Evolutionary conservation across 2,797 vertebrate species (phyloP), one percentile per base, ranked within the genome.

Genomic region (Myotis vivesi): DNA sequence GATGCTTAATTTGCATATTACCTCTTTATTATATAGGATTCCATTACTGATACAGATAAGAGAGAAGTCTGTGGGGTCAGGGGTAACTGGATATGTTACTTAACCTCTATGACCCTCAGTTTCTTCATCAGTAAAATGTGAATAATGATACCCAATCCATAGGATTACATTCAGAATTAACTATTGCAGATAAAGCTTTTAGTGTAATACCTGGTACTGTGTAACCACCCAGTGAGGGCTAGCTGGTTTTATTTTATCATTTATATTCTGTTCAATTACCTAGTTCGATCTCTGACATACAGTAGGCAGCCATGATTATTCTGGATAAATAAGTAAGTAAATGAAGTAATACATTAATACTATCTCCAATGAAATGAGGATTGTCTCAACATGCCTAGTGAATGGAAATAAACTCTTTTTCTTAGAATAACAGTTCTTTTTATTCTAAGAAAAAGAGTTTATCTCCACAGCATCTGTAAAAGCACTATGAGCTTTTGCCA

Each of bases 321-420:
- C 71, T 51, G 41, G 66, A 75, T 91, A 71, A 76, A 46, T 92
- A 91, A 85, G 75, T 53, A 93, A 88, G 87, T 83, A 92, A 80
- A 55, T 81, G 30, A 86, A 81, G 7, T 69, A 82, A 86, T 89
- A 79, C 89, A 57, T 71, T 77, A 73, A 64, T 75, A 19, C 23
- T 72, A 33, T 75, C 88, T 88, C 76, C 90, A 49, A 87, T 22
- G 28, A 69, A 4, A 68, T 51, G n/a, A 69, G 64, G 69, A 90
- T 55, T 75, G 69, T 62, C 38, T 80, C 87, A 82, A 59, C 92
- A 59, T 30, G 25, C 82, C 64, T 28, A 69, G 38, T 72, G 51
- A 77, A 69, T 89, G 46, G 71, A 84, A 62, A 62, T 62, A 62
- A 62, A 62, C 59, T 62, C 59, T 62, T 62, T 59, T 62, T 16